A percentile compares a stretch with the other conserved stretches of the same genome.
These are phyloP conservation scores for Danio jaintianensis DNA, from an alignment of 2,797 vertebrate species.

Conservation along the genomic window DNA sequence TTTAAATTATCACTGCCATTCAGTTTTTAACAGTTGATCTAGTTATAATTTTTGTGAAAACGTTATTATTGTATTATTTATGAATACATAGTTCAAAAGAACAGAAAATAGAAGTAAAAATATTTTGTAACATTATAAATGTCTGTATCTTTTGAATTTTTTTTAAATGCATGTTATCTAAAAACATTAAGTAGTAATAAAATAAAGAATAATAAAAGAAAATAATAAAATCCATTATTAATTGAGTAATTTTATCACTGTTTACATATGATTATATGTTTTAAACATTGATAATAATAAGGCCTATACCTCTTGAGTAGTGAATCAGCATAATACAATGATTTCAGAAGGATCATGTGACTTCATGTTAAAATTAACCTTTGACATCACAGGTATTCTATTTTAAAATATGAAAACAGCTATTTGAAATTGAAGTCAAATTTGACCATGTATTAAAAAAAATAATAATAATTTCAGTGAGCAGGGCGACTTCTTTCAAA, in stretches of 20 bases:
- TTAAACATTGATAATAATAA: background rate
- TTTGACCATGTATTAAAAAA: background rate
- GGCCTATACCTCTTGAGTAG: background rate
- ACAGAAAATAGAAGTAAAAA: background rate
- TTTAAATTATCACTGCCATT: too few relatives aligned
- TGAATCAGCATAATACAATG: background rate
- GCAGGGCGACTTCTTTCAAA: background rate
- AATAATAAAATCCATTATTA: too few relatives aligned
- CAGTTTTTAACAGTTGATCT: too few relatives aligned
- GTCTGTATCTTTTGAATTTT: background rate
- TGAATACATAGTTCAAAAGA: background rate
- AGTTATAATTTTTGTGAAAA: too few relatives aligned
- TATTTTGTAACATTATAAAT: background rate
- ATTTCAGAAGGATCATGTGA: background rate
- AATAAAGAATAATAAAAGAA: too few relatives aligned
- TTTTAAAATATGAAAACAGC: background rate
- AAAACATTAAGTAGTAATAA: too few relatives aligned
- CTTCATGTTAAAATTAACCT: background rate
- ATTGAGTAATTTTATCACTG: too few relatives aligned
- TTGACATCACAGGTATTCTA: background rate
- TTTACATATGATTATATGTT: background rate
- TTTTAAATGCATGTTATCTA: too few relatives aligned
- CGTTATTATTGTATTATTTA: too few relatives aligned
- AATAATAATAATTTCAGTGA: background rate
- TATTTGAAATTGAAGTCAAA: background rate